Conservation (phyloP, 2,888 invertebrate species). For the Vanessa cardui region DNA sequence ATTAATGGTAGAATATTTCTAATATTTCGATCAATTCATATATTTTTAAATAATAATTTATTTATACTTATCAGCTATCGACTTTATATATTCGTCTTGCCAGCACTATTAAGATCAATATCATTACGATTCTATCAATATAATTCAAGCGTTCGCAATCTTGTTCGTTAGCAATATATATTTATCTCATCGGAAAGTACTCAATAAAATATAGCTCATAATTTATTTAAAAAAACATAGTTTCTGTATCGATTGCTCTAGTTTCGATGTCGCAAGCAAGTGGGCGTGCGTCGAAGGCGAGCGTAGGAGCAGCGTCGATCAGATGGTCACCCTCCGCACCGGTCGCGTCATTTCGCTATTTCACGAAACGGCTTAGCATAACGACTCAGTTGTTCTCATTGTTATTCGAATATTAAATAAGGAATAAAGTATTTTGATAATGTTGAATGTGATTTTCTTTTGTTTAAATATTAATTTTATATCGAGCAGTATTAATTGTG, state of each 20-base stretch:
- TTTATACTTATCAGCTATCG: background rate
- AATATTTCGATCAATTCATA: background rate
- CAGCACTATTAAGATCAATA: slow-evolving; percentile 33
- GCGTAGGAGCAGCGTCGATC: slow-evolving; percentile 70
- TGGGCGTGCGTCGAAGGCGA: slow-evolving; percentile 67
- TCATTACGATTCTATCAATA: slow-evolving; percentile 30
- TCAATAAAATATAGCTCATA: slow-evolving; percentile 59
- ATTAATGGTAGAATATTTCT: background rate
- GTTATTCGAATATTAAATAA: slow-evolving; percentile 2
- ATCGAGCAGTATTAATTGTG: slow-evolving; percentile 16
- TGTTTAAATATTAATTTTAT: background rate
- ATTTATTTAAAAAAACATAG: slow-evolving; percentile 62
- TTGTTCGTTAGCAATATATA: slow-evolving; percentile 39
- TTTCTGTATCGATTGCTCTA: slow-evolving; percentile 64
- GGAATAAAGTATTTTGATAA: background rate
- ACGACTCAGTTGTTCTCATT: slow-evolving; percentile 27
- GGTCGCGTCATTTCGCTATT: slow-evolving; percentile 57
- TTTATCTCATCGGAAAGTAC: slow-evolving; percentile 44
- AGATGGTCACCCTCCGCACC: slow-evolving; percentile 61
- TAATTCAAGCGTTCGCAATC: slow-evolving; percentile 36
- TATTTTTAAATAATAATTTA: background rate
- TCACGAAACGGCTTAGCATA: slow-evolving; percentile 59
- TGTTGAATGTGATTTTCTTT: too few species aligned
- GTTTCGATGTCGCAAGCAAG: slow-evolving; percentile 72
- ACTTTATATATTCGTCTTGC: slow-evolving; percentile 10